Evolutionary conservation across 2,797 vertebrate species (phyloP).

Genomic region (Poecilia picta): DNA sequence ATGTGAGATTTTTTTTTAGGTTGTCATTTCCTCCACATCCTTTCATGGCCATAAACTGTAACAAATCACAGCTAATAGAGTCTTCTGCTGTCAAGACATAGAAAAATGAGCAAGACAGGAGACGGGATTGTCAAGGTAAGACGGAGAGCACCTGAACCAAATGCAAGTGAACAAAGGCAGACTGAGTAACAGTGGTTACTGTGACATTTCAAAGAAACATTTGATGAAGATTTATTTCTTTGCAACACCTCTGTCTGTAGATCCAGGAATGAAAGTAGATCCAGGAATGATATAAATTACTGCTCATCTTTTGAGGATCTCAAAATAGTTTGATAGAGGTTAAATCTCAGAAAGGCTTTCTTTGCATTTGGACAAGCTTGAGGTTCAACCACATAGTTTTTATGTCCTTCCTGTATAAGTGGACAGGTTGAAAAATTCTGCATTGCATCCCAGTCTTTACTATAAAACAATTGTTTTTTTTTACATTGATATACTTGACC

Average conservation of each 20-base stretch:
- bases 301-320: slow-evolving; percentile 53
- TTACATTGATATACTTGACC: background rate
- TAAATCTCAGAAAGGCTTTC: slow-evolving; percentile 39
- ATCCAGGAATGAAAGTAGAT: slow-evolving; percentile 74
- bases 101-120: slow-evolving; percentile 30
- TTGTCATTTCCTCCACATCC: slow-evolving; percentile 31
- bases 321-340: slow-evolving; percentile 55
- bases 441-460: background rate
- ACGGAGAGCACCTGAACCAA: slow-evolving; percentile 30
- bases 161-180: slow-evolving; percentile 52
- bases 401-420: slow-evolving; percentile 20
- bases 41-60: slow-evolving; percentile 71
- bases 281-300: slow-evolving; percentile 70
- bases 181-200: slow-evolving; percentile 58
- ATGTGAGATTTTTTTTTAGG: slow-evolving; percentile 21
- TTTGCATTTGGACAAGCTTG: slow-evolving; percentile 24
- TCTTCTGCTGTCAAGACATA: slow-evolving; percentile 58
- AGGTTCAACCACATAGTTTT: slow-evolving; percentile 31
- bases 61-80: slow-evolving; percentile 74
- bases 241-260: slow-evolving; percentile 38
- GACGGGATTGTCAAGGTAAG: background rate
- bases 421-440: background rate
- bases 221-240: slow-evolving; percentile 62
- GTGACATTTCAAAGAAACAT: slow-evolving; percentile 64
- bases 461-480: too few relatives aligned